A percentile compares a stretch with the other conserved stretches of the same genome.
phyloP scores from a whole-genome alignment of 2,113 vertebrate genomes.

The Lipophrys pholis region DNA sequence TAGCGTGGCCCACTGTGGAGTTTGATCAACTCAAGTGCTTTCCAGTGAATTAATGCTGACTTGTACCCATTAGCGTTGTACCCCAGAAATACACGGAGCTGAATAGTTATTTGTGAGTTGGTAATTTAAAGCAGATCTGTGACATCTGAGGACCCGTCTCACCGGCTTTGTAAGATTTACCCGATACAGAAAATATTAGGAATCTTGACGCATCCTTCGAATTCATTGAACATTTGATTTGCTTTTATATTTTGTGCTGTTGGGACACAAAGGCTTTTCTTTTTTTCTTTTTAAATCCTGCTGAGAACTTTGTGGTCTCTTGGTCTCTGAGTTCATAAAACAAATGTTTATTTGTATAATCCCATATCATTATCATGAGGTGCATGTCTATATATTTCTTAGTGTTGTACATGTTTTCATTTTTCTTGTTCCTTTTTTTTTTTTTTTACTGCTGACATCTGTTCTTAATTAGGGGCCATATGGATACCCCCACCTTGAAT shows the following conservation, averaged over 20 bases:
- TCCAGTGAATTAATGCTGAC: constrained; percentile 46
- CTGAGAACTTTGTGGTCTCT: background rate
- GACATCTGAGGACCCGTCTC: constrained; percentile 7
- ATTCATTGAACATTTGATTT: too few species aligned
- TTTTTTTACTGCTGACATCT: constrained; percentile 63
- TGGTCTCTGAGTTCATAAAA: constrained; percentile 1
- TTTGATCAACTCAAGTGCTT: constrained; percentile 25
- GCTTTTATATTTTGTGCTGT: background rate
- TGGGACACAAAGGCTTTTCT: background rate
- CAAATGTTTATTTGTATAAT: constrained; percentile 29
- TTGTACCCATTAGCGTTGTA: constrained; percentile 38
- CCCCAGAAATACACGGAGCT: constrained; percentile 20
- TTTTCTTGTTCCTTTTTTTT: constrained; percentile 38
- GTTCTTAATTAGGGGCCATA: constrained; percentile 77
- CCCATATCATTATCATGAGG: constrained; percentile 13
- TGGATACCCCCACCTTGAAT: constrained; percentile 51
- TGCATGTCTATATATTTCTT: constrained; percentile 47
- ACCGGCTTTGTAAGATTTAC: background rate
- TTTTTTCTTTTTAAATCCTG: background rate
- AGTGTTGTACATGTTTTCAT: constrained; percentile 43
- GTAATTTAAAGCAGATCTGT: constrained; percentile 44
- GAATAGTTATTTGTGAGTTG: constrained; percentile 20
- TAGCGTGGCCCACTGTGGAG: constrained; percentile 32
- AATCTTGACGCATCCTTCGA: too few species aligned
- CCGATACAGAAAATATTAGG: background rate